phyloP scores from a whole-genome alignment of 2,888 invertebrate genomes.

The Ormyrus thymus region DNA sequence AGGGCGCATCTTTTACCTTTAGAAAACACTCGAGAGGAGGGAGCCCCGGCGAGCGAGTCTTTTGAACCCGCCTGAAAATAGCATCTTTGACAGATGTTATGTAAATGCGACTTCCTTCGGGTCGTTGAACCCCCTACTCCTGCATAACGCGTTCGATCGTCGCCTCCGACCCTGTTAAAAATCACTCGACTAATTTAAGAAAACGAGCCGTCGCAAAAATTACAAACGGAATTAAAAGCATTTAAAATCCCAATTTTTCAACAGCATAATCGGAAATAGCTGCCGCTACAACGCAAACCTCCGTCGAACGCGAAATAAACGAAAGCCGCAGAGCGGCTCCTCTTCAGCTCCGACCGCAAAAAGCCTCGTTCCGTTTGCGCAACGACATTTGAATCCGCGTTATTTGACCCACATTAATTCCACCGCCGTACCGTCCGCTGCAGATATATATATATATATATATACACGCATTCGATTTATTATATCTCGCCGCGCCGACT shows the following conservation, averaged over 20 bases:
- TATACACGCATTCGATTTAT: conserved; percentile 32
- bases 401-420: conserved; percentile 52
- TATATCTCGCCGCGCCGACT: conserved; percentile 12
- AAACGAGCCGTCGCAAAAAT: no score
- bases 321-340: neutral
- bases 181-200: no score
- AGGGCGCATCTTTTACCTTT: conserved; percentile 9
- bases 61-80: conserved; percentile 29
- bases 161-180: no score
- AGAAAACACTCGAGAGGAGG: neutral
- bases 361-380: conserved; percentile 3
- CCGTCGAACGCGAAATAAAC: neutral
- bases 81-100: conserved; percentile 28
- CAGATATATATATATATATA: no score
- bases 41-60: neutral
- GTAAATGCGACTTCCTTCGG: conserved; percentile 18
- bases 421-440: conserved; percentile 20
- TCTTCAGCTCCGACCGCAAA: neutral
- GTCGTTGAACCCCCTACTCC: neutral
- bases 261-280: no score
- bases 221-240: no score
- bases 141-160: no score
- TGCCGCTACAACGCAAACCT: no score
- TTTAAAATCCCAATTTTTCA: no score
- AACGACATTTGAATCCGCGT: conserved; percentile 27